Base-by-base conservation (phyloP, 1,140 invertebrate species). In the Zaprionus taronus region DNA sequence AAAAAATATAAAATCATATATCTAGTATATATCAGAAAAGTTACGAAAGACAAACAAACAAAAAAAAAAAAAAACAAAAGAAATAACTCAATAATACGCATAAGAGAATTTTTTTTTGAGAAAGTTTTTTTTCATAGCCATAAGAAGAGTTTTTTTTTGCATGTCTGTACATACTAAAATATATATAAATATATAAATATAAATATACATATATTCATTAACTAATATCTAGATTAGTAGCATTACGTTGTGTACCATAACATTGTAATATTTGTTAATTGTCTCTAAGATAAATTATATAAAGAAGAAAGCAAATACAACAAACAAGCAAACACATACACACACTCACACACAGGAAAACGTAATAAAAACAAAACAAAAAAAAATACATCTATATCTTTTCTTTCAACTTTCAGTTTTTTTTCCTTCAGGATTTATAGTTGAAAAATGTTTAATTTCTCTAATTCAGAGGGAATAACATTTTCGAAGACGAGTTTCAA, bases 231-330 rank as follows among this genome's bases (percentile, higher is more conserved):
- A 51, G 47, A 20, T 6, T 51, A 51, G 47, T 51, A 51, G 47
- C 47, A 51, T 51, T 22, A 51, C 47, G 47, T 73, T 81, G 74
- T 78, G 64, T 81, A 73, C 74, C 79, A 77, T 81, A 82, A 81
- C 15, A 73, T 63, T 62, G 56, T 81, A 68, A 71, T 71, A 87
- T 72, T 87, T 89, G 84, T 89, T 87, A 87, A 87, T 71, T 87
- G 84, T 89, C 84, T 87, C 78, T 89, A 87, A 87, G 80, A 87
- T 87, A 83, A 89, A 89, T 80, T 82, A 86, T 82, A 74, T 74
- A 81, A 64, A 72, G 26, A 49, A 71, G 57, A 73, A 65, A 49
- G 26, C 56, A 70, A 83, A 73, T 64, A 20, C 41, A 44, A 38
- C 17, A 68, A 62, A 77, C 26, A 31, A 26, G 7, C n/a, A 47